Evolutionary conservation across 2,797 vertebrate species (phyloP), one percentile per base, ranked within the genome.

Genomic region (Philypnodon macrostomus): DNA sequence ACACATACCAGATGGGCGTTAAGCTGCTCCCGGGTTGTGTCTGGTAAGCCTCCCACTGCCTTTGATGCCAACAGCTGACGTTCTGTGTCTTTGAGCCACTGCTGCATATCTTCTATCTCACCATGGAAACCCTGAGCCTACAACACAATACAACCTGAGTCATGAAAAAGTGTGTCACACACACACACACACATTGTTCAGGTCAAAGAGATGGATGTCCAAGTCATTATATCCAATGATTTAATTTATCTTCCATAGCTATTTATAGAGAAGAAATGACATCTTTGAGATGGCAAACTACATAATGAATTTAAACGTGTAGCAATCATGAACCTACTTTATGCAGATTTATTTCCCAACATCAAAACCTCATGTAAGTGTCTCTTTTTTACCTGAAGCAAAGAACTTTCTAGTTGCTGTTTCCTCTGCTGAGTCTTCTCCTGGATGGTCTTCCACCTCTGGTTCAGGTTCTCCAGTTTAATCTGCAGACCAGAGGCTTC

Each of bases 51-150:
- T 88, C 96, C 97, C 83, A 96, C 87, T 67, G 96, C 94, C 87
- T 95, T 98, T 80, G 96, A 97, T 85, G 95, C 91, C 87, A 95
- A 89, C 85, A 98, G 92, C 76, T 96, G 97, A 91, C 94, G 95
- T 75, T 99, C 97, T 1, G 93, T 96, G 87, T 98, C 95, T 77
- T 93, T 95, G 88, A 99, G 87, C 96, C 97, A 99, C 75, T 95
- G 93, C 75, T 96, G 95, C 90, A 99, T 90, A 86, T 97, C 95
- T 90, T 98, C 96, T 83, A 98, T 94, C 86, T 98, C 96, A 53
- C 95, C 93, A 89, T 98, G 97, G 92, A 98, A 99, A 91, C 97
- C 96, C 84, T 98, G 96, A 73, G 97, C 96, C 97, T 99, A 67
- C 77, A 91, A 88, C 70, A 91, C 85, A 90, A 84, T 79, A 76